Evolutionary conservation across 2,113 vertebrate species (phyloP).

Genomic region (Melanotaenia duboulayi): DNA sequence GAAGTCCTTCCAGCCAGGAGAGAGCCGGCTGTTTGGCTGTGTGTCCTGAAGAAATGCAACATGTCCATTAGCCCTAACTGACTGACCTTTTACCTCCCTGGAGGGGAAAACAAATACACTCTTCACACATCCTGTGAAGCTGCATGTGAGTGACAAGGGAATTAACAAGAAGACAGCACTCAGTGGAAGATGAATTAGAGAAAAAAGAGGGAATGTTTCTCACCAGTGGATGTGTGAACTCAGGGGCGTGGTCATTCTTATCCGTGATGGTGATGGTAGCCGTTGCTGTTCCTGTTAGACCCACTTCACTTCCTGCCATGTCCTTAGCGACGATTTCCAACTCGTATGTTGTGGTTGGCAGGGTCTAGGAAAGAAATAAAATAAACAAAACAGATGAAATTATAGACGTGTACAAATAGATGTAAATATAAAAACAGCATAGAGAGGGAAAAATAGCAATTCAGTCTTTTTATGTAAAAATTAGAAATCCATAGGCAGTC

Average conservation of each 20-base stretch:
- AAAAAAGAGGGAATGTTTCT: slow-evolving; percentile 42
- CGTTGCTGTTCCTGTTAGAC: slow-evolving; percentile 93
- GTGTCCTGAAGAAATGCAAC: not conserved
- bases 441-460: too few relatives aligned
- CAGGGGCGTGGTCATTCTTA: slow-evolving; percentile 96
- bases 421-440: not conserved
- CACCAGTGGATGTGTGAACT: slow-evolving; percentile 97
- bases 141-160: not conserved
- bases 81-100: slow-evolving; percentile 25
- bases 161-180: not conserved
- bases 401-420: not conserved
- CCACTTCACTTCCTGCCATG: slow-evolving; percentile 94
- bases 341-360: slow-evolving; percentile 94
- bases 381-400: not conserved
- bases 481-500: too few relatives aligned
- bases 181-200: not conserved
- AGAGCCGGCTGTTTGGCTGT: not conserved
- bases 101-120: slow-evolving; percentile 17
- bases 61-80: not conserved
- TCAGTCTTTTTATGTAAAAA: too few relatives aligned
- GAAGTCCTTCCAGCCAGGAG: not conserved
- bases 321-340: slow-evolving; percentile 96
- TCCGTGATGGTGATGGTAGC: slow-evolving; percentile 96
- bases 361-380: slow-evolving; percentile 89
- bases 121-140: not conserved